Evolutionary conservation across 37 sponge, comb jelly and placozoan genomes (phyloP).

Genomic region (Mnemiopsis leidyi): DNA sequence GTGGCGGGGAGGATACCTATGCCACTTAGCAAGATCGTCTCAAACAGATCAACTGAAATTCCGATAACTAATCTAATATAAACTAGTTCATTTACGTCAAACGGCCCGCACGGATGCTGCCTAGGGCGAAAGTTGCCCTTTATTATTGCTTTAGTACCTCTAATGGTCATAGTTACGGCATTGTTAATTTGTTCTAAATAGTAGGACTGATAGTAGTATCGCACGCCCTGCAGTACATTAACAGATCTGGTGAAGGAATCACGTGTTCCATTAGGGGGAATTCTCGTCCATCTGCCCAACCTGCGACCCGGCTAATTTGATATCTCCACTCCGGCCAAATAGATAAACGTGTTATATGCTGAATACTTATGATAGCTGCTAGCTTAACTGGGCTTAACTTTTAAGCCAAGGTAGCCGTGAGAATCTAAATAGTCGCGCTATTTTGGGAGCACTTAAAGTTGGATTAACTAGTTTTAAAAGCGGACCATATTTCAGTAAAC

Average conservation of each 20-base stretch:
- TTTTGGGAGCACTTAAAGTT: too few species aligned
- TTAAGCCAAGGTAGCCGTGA: too few species aligned
- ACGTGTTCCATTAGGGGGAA: slow-evolving; percentile 10
- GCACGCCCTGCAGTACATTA: slow-evolving; percentile 22
- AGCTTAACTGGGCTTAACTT: too few species aligned
- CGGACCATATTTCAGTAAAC: background rate
- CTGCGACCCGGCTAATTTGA: too few species aligned
- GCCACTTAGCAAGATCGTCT: background rate
- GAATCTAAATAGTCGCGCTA: too few species aligned
- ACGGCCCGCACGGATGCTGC: background rate
- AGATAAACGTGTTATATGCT: too few species aligned
- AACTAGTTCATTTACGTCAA: background rate
- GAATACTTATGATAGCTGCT: too few species aligned
- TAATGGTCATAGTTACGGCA: slow-evolving; percentile 33
- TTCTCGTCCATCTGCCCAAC: background rate
- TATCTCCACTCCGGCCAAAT: too few species aligned
- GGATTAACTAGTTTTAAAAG: background rate
- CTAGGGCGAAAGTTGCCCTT: too few species aligned
- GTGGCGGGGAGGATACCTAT: background rate
- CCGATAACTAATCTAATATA: background rate
- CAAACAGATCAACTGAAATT: background rate
- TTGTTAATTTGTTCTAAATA: slow-evolving; percentile 26
- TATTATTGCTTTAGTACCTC: slow-evolving; percentile 37
- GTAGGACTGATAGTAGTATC: slow-evolving; percentile 52
- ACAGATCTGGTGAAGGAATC: background rate